Evolutionary conservation across 2,888 invertebrate genomes (phyloP).

Genomic region (Lottia gigantea): DNA sequence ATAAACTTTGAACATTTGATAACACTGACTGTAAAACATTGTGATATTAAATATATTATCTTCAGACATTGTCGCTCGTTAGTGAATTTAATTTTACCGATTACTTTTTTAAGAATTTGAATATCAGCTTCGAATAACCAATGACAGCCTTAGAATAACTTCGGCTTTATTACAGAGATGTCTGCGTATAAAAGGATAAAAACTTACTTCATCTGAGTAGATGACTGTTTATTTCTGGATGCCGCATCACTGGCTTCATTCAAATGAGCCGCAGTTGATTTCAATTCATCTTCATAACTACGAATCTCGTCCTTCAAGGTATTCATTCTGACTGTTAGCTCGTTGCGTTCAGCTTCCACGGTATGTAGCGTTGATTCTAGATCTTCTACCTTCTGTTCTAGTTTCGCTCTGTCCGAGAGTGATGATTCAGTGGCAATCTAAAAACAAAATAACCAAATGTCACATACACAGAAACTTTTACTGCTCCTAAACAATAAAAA

Average conservation of each 20-base stretch:
- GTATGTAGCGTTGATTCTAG: slow-evolving; percentile 54
- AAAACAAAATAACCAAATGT: not conserved
- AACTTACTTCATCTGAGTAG: slow-evolving; percentile 65
- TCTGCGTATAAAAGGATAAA: too few relatives aligned
- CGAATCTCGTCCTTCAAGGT: slow-evolving; percentile 55
- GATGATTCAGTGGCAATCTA: slow-evolving; percentile 66
- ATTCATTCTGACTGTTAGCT: slow-evolving; percentile 47
- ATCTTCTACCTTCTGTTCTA: slow-evolving; percentile 66
- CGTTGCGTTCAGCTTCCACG: slow-evolving; percentile 59
- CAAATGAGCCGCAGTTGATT: slow-evolving; percentile 51
- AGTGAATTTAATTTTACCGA: too few relatives aligned
- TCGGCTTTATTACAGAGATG: too few relatives aligned
- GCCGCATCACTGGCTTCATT: slow-evolving; percentile 55
- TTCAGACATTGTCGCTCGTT: too few relatives aligned
- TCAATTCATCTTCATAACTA: slow-evolving; percentile 59
- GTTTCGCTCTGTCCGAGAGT: slow-evolving; percentile 63
- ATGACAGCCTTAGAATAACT: too few relatives aligned
- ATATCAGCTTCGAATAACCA: too few relatives aligned
- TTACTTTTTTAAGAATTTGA: too few relatives aligned
- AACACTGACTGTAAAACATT: too few relatives aligned
- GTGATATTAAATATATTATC: too few relatives aligned
- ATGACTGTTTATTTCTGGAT: slow-evolving; percentile 53
- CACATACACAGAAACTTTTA: too few relatives aligned
- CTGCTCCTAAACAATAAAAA: too few relatives aligned
- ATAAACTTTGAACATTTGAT: too few relatives aligned